phyloP scores from a whole-genome alignment of 2,113 vertebrate species.

The Gorsachius goisagi region DNA sequence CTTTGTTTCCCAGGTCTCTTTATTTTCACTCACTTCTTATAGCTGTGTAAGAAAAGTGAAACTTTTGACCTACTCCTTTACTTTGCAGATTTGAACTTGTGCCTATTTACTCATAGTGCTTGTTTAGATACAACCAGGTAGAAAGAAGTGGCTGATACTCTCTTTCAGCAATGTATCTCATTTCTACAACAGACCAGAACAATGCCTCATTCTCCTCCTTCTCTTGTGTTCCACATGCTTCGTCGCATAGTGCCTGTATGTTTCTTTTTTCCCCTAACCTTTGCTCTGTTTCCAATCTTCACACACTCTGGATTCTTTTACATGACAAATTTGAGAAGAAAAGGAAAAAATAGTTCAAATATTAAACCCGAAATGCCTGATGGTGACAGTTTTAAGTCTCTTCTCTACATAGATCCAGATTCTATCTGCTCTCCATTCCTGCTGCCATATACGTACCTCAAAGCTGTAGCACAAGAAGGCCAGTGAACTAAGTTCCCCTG shows the following conservation, averaged over 20 bases:
- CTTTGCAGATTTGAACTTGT: background rate
- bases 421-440: background rate
- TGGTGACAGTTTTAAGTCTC: background rate
- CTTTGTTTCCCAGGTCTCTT: background rate
- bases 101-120: background rate
- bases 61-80: background rate
- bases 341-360: background rate
- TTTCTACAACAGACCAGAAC: background rate
- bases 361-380: background rate
- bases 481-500: background rate
- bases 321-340: background rate
- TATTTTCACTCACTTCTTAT: background rate
- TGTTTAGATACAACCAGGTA: background rate
- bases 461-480: background rate
- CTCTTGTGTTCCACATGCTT: background rate
- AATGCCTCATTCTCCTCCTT: background rate
- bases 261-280: background rate
- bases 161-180: background rate
- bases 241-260: background rate
- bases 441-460: background rate
- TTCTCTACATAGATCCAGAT: background rate
- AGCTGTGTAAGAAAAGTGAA: background rate
- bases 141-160: background rate
- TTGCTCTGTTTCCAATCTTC: background rate
- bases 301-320: background rate